Conservation (phyloP, 1,140 invertebrate genomes). For the Zaprionus ghesquierei region DNA sequence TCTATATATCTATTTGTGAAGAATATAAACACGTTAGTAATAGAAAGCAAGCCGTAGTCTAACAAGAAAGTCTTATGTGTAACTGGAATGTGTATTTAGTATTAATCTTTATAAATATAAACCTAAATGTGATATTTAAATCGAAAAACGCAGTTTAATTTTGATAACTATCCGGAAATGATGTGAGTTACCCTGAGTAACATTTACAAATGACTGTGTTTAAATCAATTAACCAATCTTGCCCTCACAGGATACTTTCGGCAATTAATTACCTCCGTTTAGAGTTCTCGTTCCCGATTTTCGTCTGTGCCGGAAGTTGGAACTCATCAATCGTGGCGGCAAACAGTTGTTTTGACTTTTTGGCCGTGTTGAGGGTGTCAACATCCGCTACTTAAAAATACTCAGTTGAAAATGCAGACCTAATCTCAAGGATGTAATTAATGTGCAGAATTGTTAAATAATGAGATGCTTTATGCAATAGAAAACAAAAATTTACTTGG, state of each 20-base stretch:
- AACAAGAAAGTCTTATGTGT: neutral
- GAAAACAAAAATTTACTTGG: too few relatives aligned
- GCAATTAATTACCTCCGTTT: slow-evolving; percentile 67
- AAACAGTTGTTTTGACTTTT: slow-evolving; percentile 59
- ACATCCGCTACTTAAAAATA: slow-evolving; percentile 39
- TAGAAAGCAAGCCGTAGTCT: neutral
- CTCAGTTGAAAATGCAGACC: slow-evolving; percentile 18
- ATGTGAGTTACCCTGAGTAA: neutral
- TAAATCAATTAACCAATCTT: slow-evolving; percentile 62
- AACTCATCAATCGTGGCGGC: slow-evolving; percentile 72
- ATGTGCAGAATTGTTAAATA: slow-evolving; percentile 35
- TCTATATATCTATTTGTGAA: slow-evolving; percentile 15
- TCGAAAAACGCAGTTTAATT: slow-evolving; percentile 17
- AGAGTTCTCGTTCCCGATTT: slow-evolving; percentile 9
- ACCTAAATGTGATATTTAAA: slow-evolving; percentile 64
- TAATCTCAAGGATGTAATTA: slow-evolving; percentile 36
- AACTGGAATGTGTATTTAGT: slow-evolving; percentile 3
- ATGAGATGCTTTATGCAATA: slow-evolving; percentile 2
- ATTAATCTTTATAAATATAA: slow-evolving; percentile 65
- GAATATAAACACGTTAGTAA: slow-evolving; percentile 3
- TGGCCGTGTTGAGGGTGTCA: slow-evolving; percentile 42
- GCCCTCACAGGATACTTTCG: slow-evolving; percentile 36
- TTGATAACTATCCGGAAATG: neutral
- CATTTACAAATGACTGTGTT: slow-evolving; percentile 58
- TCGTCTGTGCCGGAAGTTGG: slow-evolving; percentile 66